Evolutionary conservation across 2,888 invertebrate species (phyloP), one percentile per base, ranked within the genome.

Genomic region (Brachypterus glaber): DNA sequence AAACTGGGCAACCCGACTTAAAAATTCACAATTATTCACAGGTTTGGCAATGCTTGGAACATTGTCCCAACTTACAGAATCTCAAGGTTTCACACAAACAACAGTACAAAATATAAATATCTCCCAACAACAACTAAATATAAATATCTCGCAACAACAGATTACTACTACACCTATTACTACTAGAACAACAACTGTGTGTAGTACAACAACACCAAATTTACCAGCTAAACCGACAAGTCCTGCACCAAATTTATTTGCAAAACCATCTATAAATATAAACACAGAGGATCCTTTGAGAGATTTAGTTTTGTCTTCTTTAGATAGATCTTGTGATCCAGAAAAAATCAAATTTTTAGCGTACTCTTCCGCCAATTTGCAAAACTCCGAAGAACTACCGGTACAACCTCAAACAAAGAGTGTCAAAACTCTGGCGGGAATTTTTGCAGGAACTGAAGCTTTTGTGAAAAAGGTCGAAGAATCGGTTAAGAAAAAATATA

Each of bases 251-350:
- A 43, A 37, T 11, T 26, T 36, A 29, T 30, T 36, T 12, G 11
- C 32, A 25, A 37, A 30, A 27, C 12, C 43, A 46, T 33, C 47
- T 7, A 17, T 37, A 27, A 30, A 34, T 9, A 41, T 24, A 31
- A 35, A 12, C 9, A 31, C 69, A 60, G 55, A 60, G 9, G 82
- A 82, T 63, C 79, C 76, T 9, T 58, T 82, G 14, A 67, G 75
- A 24, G 79, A 82, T 52, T 62, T 83, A 16, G 71, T 83, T 15
- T 53, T 74, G 4, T 64, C 75, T 49, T 69, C 74, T 0, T 74
- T 76, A 45, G 64, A 63, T 16, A 62, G 59, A 7, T 48, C 61
- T 2, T 61, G 61, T 21, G 67, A 66, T 35, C 55, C 62, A 3
- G 64, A 69, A 2, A 69, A 73, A 17, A 54, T 82, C 17, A 71